Evolutionary conservation across 1,140 invertebrate genomes (phyloP).

Genomic region (Chrysomallon squamiferum): DNA sequence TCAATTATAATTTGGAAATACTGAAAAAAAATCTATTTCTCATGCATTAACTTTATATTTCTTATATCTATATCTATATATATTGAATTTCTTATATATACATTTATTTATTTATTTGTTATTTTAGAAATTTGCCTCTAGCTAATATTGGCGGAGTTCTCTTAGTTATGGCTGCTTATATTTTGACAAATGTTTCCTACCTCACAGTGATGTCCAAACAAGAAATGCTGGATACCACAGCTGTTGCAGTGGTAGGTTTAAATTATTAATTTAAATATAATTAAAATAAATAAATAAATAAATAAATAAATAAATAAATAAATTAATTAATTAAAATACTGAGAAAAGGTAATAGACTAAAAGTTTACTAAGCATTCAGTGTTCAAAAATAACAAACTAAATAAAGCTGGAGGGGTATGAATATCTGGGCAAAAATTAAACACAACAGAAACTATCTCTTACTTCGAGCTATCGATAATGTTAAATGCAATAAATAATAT

Average conservation of each 20-base stretch:
- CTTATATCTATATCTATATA: background rate
- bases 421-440: no score
- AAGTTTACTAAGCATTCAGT: background rate
- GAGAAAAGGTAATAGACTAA: background rate
- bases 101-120: background rate
- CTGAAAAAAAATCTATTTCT: no score
- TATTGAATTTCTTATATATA: background rate
- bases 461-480: no score
- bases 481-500: no score
- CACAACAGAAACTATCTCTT: no score
- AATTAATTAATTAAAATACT: background rate
- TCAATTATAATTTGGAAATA: no score
- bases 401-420: no score
- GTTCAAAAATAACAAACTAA: no score
- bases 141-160: slow-evolving; percentile 92
- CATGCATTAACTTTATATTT: background rate
- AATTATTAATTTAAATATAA: background rate
- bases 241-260: slow-evolving; percentile 92
- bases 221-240: slow-evolving; percentile 87
- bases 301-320: background rate
- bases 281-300: no score
- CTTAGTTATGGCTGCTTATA: slow-evolving; percentile 91
- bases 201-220: slow-evolving; percentile 86
- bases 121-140: slow-evolving; percentile 85
- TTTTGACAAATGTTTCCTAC: slow-evolving; percentile 94